A percentile compares a stretch with the other conserved stretches of the same genome.
Conservation (phyloP, 2,888 invertebrate species). For the Muschampia staudingeri region DNA sequence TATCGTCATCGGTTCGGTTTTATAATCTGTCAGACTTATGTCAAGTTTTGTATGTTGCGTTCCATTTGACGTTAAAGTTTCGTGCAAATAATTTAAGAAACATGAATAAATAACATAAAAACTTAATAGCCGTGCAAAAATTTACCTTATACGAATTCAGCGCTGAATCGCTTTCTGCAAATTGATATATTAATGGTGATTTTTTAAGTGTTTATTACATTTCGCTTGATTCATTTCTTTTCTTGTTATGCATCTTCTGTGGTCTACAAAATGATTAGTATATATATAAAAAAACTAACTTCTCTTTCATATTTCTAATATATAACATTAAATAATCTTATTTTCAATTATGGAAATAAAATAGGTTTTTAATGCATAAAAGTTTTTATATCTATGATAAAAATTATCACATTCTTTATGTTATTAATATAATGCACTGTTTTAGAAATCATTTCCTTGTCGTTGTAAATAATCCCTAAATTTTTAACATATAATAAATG, state of each 20-base stretch:
- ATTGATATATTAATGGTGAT: background rate
- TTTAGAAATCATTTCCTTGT: background rate
- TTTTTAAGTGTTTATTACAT: background rate
- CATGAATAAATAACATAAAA: background rate
- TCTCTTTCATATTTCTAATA: too few relatives aligned
- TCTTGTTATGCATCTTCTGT: background rate
- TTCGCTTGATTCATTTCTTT: background rate
- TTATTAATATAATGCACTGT: background rate
- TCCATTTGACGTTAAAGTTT: background rate
- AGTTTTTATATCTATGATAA: background rate
- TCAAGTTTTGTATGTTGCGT: background rate
- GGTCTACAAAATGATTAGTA: background rate
- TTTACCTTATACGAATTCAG: background rate
- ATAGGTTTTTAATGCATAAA: background rate
- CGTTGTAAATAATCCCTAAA: constrained; percentile 2
- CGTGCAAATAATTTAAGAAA: background rate
- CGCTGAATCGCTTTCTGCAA: too few relatives aligned
- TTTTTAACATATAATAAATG: background rate
- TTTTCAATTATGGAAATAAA: background rate
- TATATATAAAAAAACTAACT: too few relatives aligned
- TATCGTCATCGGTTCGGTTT: background rate
- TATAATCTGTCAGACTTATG: background rate
- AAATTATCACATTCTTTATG: background rate
- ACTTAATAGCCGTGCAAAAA: too few relatives aligned
- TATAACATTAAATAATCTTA: too few relatives aligned